phyloP scores from a whole-genome alignment of 2,797 vertebrate genomes.

The Steatocranus sp. region DNA sequence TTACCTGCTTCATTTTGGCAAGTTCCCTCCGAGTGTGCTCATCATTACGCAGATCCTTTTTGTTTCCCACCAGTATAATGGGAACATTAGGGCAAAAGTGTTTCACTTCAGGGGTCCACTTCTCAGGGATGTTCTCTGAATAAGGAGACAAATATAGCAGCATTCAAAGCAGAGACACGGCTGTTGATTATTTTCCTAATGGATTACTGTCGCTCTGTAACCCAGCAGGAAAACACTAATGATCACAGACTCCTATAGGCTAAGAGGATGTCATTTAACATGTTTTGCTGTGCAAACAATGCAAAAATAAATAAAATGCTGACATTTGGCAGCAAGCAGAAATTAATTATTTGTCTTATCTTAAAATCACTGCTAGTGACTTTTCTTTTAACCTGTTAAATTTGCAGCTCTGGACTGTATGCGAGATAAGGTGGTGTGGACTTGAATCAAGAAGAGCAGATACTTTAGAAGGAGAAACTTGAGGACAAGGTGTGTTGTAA shows the following conservation, averaged over 20 bases:
- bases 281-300: background rate
- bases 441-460: background rate
- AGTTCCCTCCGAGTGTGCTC: constrained; percentile 96
- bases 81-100: constrained; percentile 99
- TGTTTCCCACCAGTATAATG: constrained; percentile 98
- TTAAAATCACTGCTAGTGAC: background rate
- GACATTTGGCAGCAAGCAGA: background rate
- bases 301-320: background rate
- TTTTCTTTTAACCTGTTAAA: background rate
- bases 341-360: background rate
- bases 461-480: background rate
- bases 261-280: background rate
- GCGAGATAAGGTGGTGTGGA: background rate
- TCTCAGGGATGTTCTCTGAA: constrained; percentile 97
- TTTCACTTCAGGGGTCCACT: constrained; percentile 98
- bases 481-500: background rate
- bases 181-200: background rate
- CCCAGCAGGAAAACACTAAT: background rate
- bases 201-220: background rate
- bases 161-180: background rate
- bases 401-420: background rate
- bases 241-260: background rate
- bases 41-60: constrained; percentile 97
- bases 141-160: background rate
- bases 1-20: constrained; percentile 98